Percentiles rank a stretch among this genome's conserved stretches.
Evolutionary conservation across 2,113 vertebrate species (phyloP).

Genomic region (Siphamia tubifer): DNA sequence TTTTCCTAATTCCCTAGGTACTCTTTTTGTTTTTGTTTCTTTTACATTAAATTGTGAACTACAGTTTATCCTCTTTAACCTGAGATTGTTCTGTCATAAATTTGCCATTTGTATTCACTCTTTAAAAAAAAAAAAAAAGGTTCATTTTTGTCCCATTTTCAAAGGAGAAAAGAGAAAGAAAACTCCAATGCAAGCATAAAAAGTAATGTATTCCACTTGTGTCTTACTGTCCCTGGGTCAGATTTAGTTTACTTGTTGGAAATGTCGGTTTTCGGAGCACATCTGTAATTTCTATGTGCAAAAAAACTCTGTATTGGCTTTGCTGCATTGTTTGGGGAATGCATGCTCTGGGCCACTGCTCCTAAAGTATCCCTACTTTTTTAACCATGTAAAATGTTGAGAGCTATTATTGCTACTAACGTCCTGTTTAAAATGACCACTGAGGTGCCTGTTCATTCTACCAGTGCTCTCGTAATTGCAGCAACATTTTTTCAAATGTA

Average conservation of each 20-base stretch:
- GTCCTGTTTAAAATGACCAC: no score
- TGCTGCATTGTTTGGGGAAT: constrained; percentile 15
- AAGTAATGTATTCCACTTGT: not conserved
- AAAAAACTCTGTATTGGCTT: constrained; percentile 12
- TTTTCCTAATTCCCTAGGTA: constrained; percentile 19
- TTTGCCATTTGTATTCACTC: not conserved
- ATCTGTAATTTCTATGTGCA: constrained; percentile 43
- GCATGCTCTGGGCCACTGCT: no score
- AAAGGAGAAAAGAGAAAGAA: not conserved
- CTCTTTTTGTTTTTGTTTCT: not conserved
- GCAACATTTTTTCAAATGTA: no score
- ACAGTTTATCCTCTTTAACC: not conserved
- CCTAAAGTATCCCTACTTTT: no score
- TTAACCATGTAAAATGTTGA: no score
- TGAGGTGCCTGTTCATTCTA: no score
- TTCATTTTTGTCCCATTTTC: not conserved
- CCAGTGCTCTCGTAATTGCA: no score
- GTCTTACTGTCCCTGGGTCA: not conserved
- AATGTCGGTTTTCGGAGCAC: constrained; percentile 11
- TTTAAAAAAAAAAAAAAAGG: no score
- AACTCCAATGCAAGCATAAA: constrained; percentile 10
- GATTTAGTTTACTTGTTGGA: constrained; percentile 51
- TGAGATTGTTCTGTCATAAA: not conserved
- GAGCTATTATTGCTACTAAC: no score
- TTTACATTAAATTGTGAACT: not conserved